Base-by-base conservation (phyloP, 2,113 vertebrate genomes). In the Lophura nycthemera region DNA sequence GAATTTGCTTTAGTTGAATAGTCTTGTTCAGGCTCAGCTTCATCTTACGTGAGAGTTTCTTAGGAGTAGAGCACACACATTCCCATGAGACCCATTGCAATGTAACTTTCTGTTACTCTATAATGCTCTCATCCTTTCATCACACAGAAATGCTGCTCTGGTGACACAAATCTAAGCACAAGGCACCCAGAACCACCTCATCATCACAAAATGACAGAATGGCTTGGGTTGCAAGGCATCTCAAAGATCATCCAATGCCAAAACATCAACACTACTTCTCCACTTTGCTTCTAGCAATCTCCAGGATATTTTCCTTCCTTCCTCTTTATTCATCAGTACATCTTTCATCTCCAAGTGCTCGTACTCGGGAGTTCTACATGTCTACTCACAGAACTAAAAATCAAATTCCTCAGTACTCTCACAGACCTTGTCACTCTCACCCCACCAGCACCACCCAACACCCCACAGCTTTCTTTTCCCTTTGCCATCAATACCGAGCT, bases 401-500 rank as follows among this genome's bases (percentile, higher is more conserved):
- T 25, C 16, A 6, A 0, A n/a, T 63, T 77, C 42, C 16, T 18
- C 5, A 9, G 6, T 8, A 10, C 7, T 6, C 1, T 21, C 43
- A 40, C 38, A 18, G 81, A 2, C 11, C 32, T 30, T 2, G 6
- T 21, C 54, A 8, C 8, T 6, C 24, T 36, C 7, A 6, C 42
- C 59, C 24, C 16, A 3, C 22, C 3, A 32, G 32, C 43, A 10
- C 32, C 24, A 3, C 5, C 6, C 75, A 19, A 30, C 36, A 8
- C 34, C 29, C 7, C 17, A 2, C 36, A 7, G 47, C 13, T 27
- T 11, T 45, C 15, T 54, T 54, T 27, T 60, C 29, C 78, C 25
- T 8, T n/a, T 56, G 11, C 29, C 64, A 32, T 10, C 45, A 72
- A 29, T 2, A 0, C n/a, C 3, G 2, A 0, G 0, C 38, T 32